phyloP scores from a whole-genome alignment of 2,113 vertebrate genomes.

The Archilochus colubris region DNA sequence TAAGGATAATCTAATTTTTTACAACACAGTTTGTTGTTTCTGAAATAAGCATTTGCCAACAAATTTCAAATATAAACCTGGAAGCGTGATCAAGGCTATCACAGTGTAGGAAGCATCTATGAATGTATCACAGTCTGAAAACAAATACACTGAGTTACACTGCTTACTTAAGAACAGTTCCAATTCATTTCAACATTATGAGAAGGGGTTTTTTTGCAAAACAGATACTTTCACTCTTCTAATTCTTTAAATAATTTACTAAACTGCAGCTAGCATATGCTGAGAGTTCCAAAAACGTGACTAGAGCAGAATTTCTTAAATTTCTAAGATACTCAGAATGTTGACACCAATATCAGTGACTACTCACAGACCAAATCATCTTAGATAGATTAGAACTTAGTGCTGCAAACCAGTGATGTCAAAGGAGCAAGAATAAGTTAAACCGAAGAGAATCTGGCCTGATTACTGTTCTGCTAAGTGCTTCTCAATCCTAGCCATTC shows the following conservation, averaged over 20 bases:
- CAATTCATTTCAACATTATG: not conserved
- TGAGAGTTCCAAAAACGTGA: not conserved
- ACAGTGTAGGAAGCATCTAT: not conserved
- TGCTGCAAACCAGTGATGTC: not conserved
- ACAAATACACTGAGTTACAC: not conserved
- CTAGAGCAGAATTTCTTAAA: not conserved
- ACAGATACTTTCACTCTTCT: not conserved
- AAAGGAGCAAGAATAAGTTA: conserved; percentile 39
- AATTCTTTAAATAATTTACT: not conserved
- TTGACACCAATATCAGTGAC: not conserved
- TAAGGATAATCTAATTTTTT: not conserved
- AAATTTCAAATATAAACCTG: not conserved
- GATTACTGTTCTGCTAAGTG: conserved; percentile 56
- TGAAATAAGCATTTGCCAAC: not conserved
- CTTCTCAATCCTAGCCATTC: conserved; percentile 30
- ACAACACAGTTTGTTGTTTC: not conserved
- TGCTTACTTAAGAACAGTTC: not conserved
- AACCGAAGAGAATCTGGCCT: not conserved
- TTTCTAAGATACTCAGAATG: not conserved
- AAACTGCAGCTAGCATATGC: not conserved
- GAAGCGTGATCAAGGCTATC: not conserved
- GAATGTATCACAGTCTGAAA: not conserved
- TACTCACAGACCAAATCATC: not conserved
- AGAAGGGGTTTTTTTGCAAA: not conserved
- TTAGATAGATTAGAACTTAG: not conserved